phyloP scores from a whole-genome alignment of 2,113 vertebrate species.

The Toxotes chatareus region DNA sequence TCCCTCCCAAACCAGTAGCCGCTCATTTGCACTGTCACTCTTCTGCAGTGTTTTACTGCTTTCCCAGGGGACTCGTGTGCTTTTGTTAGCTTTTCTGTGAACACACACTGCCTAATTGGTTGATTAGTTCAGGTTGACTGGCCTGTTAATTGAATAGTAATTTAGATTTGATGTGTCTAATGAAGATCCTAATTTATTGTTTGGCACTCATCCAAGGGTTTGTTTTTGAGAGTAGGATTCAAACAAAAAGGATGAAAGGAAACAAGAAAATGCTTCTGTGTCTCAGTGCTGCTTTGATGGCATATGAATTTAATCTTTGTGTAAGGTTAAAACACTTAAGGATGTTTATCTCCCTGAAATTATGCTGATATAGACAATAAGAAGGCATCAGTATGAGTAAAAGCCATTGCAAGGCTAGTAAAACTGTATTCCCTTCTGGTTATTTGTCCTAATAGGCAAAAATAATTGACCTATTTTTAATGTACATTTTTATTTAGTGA shows the following conservation, averaged over 20 bases:
- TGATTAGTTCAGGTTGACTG: conserved; percentile 85
- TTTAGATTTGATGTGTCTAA: conserved; percentile 82
- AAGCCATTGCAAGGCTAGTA: neutral
- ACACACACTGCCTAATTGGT: conserved; percentile 84
- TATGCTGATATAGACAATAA: conserved; percentile 35
- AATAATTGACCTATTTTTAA: neutral
- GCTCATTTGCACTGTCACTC: conserved; percentile 73
- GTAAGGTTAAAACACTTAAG: conserved; percentile 42
- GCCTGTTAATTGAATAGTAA: conserved; percentile 85
- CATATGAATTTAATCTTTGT: conserved; percentile 53
- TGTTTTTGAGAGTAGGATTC: conserved; percentile 71
- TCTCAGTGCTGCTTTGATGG: conserved; percentile 58
- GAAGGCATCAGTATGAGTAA: neutral
- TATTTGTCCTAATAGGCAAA: neutral
- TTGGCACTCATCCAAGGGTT: conserved; percentile 75
- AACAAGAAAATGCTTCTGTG: conserved; percentile 52
- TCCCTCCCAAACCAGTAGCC: conserved; percentile 47
- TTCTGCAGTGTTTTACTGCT: conserved; percentile 70
- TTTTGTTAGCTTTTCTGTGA: conserved; percentile 83
- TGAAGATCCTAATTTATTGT: conserved; percentile 79
- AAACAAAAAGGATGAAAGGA: conserved; percentile 68
- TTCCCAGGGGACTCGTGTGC: conserved; percentile 80
- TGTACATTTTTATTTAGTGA: neutral
- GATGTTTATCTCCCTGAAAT: conserved; percentile 50
- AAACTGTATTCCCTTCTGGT: neutral